phyloP scores from a whole-genome alignment of 2,797 vertebrate species.

The Galaxias olidus region DNA sequence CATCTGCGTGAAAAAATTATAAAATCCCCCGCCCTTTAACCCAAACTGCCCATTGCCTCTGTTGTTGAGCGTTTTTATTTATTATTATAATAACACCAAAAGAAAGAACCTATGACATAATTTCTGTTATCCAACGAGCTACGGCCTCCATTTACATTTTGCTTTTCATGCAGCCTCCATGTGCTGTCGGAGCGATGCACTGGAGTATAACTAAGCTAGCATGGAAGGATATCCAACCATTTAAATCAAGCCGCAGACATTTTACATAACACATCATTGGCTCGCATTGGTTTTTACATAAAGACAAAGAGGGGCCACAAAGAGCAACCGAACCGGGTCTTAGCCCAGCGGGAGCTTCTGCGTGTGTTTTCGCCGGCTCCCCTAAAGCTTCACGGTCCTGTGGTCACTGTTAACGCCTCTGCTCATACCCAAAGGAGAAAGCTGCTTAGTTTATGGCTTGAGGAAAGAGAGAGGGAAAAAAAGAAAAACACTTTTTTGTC shows the following conservation, averaged over 20 bases:
- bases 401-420: conserved; percentile 79
- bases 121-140: conserved; percentile 77
- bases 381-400: conserved; percentile 81
- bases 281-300: conserved; percentile 81
- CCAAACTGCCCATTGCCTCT: conserved; percentile 7
- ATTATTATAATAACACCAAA: conserved; percentile 79
- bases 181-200: conserved; percentile 77
- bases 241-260: conserved; percentile 80
- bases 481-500: conserved; percentile 18
- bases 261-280: conserved; percentile 87
- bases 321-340: conserved; percentile 74
- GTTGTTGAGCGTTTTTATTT: conserved; percentile 69
- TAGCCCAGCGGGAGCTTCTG: conserved; percentile 72
- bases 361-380: conserved; percentile 67
- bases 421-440: conserved; percentile 73
- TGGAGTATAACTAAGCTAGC: conserved; percentile 87
- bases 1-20: conserved; percentile 66
- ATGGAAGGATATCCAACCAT: conserved; percentile 82
- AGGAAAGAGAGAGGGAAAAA: conserved; percentile 26
- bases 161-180: conserved; percentile 73
- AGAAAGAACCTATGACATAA: conserved; percentile 72
- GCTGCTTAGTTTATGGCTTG: conserved; percentile 66
- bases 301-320: conserved; percentile 81
- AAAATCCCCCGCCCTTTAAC: conserved; percentile 53
- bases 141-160: conserved; percentile 77